Evolutionary conservation across 2,888 invertebrate genomes (phyloP).

Genomic region (Adelognathus sp.): DNA sequence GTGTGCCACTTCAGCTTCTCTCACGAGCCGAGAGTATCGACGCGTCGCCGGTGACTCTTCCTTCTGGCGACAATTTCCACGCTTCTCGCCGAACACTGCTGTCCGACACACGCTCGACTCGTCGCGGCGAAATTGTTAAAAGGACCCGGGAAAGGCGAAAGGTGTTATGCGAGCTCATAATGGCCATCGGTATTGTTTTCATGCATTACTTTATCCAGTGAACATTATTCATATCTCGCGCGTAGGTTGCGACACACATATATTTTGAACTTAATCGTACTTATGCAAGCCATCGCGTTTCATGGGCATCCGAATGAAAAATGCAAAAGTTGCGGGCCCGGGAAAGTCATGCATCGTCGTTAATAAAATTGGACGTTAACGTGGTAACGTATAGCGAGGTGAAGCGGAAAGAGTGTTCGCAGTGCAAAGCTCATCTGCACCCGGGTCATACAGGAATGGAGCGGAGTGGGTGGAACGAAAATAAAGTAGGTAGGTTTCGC

Average conservation of each 20-base stretch:
- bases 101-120: not conserved
- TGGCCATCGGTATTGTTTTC: conserved; percentile 22
- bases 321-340: not conserved
- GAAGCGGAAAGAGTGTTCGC: not conserved
- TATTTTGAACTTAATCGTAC: not conserved
- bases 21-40: not conserved
- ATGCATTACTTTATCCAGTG: not conserved
- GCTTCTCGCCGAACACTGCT: not conserved
- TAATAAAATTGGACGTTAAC: not conserved
- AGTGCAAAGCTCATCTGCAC: not conserved
- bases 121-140: not conserved
- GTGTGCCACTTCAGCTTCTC: conserved; percentile 49
- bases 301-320: not conserved
- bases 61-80: conserved; percentile 34
- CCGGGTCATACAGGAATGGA: not conserved
- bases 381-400: not conserved
- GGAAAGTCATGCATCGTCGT: not conserved
- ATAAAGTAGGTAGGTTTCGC: not conserved
- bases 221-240: not conserved
- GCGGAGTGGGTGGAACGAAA: not conserved
- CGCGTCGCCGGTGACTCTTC: conserved; percentile 9
- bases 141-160: conserved; percentile 11
- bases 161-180: conserved; percentile 9
- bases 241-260: not conserved
- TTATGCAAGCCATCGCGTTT: not conserved